Conservation (phyloP, 1,140 invertebrate species). For the Apolygus lucorum region DNA sequence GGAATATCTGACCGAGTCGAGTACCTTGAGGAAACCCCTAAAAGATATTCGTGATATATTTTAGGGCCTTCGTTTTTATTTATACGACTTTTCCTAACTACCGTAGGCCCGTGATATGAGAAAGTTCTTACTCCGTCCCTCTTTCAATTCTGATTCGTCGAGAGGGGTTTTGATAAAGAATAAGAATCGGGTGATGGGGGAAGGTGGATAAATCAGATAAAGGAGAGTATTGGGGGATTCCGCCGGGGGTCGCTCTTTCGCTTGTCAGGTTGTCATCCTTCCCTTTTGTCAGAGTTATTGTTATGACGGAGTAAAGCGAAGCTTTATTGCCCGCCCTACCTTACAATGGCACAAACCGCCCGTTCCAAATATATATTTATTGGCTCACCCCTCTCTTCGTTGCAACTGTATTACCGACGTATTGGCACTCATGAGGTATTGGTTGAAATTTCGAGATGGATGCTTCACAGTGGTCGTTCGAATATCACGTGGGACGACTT, state of each 20-base stretch:
- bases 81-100: not conserved
- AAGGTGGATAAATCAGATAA: not conserved
- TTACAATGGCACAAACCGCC: slow-evolving; percentile 20
- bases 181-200: slow-evolving; percentile 5
- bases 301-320: not conserved
- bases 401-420: no score
- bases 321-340: slow-evolving; percentile 17
- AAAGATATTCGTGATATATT: no score
- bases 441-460: no score
- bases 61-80: not conserved
- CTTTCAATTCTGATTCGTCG: not conserved
- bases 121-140: not conserved
- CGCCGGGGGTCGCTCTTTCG: not conserved
- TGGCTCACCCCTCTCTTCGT: not conserved
- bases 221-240: not conserved
- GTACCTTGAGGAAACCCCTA: no score
- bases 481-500: no score
- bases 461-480: no score
- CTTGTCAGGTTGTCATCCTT: slow-evolving; percentile 16
- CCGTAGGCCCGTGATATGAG: not conserved
- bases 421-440: no score
- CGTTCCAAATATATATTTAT: slow-evolving; percentile 20
- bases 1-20: no score
- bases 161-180: slow-evolving; percentile 17
- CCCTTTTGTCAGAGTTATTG: slow-evolving; percentile 6